Evolutionary conservation across 2,797 vertebrate genomes (phyloP), one percentile per base, ranked within the genome.

Genomic region (Lindbergichthys nudifrons): DNA sequence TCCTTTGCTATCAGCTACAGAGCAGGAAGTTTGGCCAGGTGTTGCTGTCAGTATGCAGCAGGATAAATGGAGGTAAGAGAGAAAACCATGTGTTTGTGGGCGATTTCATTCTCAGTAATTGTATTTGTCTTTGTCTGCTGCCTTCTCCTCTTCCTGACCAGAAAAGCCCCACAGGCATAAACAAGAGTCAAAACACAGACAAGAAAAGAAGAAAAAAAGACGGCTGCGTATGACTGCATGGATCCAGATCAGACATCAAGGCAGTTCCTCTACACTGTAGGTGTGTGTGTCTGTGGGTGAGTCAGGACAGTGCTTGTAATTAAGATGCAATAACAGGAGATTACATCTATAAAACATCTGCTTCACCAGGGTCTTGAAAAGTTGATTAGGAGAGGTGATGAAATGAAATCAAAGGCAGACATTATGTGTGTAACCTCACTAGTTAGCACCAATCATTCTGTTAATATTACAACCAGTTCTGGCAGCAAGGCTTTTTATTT

Each of bases 41-140:
- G 91, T 85, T 82, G 50, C 86, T 87, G 79, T 77, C 73, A 84
- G 62, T 43, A 16, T 60, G 76, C 61, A 75, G 65, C 64, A 30
- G 57, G 83, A 73, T 83, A 77, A 87, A 83, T 72, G 61, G 68
- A 86, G 87, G 80, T 73, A 74, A 85, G 72, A 74, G 59, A 84
- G 73, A 87, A 88, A 91, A 90, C 75, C 80, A 82, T 77, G 70
- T 85, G 87, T 85, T 89, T 89, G 78, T 66, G 84, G 79, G 63
- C 74, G 62, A 85, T 89, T 85, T 79, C 36, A 82, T 91, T 88
- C 85, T 88, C 79, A 75, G 82, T 93, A 90, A 94, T 93, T 92
- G 83, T 84, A 80, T 89, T 88, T 89, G 85, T 89, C 85, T 90
- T 88, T 81, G 79, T 85, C 81, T 89, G 80, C 90, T 79, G 81